A percentile compares a stretch with the other conserved stretches of the same genome.
These are phyloP conservation scores for Gopherus flavomarginatus DNA, from an alignment of 2,113 vertebrate species.

Conservation along the genomic window DNA sequence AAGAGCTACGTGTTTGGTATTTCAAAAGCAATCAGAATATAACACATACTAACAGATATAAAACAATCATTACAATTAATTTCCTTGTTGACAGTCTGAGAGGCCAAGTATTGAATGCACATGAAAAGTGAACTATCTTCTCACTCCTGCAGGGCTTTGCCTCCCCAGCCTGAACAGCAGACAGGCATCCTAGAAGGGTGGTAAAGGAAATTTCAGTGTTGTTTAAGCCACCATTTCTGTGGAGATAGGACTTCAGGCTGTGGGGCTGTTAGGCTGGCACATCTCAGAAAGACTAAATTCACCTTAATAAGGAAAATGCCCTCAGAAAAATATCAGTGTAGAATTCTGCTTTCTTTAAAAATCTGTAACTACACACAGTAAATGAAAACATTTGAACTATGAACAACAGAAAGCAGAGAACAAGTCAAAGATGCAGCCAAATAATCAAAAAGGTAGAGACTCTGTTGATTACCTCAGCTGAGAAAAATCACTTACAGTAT, in stretches of 20 bases:
- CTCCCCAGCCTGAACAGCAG: not conserved
- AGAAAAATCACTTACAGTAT: not conserved
- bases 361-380: not conserved
- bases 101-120: not conserved
- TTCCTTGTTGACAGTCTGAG: not conserved
- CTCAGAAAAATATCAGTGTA: not conserved
- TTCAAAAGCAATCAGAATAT: slow-evolving; percentile 1
- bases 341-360: not conserved
- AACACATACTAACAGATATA: not conserved
- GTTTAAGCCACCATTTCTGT: not conserved
- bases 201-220: rapidly evolving
- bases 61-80: slow-evolving; percentile 27
- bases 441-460: not conserved
- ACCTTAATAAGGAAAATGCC: not conserved
- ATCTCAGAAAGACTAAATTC: not conserved
- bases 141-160: not conserved
- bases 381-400: not conserved
- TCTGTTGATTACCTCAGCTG: not conserved
- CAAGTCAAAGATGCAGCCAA: not conserved
- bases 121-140: not conserved
- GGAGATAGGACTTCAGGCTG: not conserved
- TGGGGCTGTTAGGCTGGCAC: not conserved
- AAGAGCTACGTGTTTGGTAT: not conserved
- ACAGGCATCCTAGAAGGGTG: not conserved
- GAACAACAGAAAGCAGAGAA: not conserved